Evolutionary conservation across 2,113 vertebrate genomes (phyloP), one percentile per base, ranked within the genome.

Genomic region (Amia ocellicauda): DNA sequence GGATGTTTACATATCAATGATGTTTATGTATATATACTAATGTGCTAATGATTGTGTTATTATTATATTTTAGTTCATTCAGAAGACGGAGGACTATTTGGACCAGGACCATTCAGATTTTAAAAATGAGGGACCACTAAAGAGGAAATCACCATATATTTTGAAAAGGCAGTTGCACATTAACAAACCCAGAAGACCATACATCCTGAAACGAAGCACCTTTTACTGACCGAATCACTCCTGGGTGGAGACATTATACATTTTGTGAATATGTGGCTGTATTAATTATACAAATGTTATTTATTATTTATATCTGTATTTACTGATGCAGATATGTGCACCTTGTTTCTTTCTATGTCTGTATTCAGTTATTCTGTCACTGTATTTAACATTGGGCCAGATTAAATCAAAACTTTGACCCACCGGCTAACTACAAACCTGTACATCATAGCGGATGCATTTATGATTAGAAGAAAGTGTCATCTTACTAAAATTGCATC

Each of bases 61-160:
- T 51, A 27, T 31, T 27, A 0, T 60, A 2, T 77, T 72, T 47
- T 83, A 96, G 93, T 76, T 92, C 64, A 83, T 92, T 69, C 90
- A 87, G 36, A 70, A 76, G 27, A 75, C 80, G 19, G 80, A 89
- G 73, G 91, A 94, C n/a, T 68, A 85, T 75, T 74, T 90, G 59
- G 89, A 91, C 42, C 27, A 74, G 65, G 87, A 89, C 24, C 87
- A 87, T n/a, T n/a, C n/a, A n/a, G n/a, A n/a, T n/a, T n/a, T n/a
- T 73, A 91, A 88, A 71, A 89, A 87, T 11, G 91, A 90, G 28
- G 77, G 83, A 43, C 85, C 90, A 11, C 90, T 93, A 69, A 99
- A 98, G 74, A 90, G 95, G 67, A 99, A 96, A 87, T 94, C 92
- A 1, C 96, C 96, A 4, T 99, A 98, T 71, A 98, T 99, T 78